Base-by-base conservation (phyloP, 2,888 invertebrate species). In the Bedellia somnulentella region DNA sequence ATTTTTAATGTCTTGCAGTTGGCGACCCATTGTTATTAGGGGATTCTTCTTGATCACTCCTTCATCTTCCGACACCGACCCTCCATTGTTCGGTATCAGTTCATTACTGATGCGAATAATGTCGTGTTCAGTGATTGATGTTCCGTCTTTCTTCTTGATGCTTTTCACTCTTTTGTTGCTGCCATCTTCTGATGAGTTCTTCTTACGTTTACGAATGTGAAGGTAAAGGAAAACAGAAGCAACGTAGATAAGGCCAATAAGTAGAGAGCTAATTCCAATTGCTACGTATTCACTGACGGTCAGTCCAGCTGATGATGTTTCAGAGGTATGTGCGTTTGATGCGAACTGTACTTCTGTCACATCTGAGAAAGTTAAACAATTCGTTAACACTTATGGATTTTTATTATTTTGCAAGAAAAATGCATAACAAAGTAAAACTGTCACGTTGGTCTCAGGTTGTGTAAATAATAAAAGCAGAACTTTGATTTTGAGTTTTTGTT, bases 211-310 rank as follows among this genome's bases (percentile, higher is more conserved):
- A 44, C 87, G 80, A 39, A 89, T 81, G 52, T 89, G 88, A 26
- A 93, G 57, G 51, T 90, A 93, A 9, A 92, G 77, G 36, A 90
- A 86, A 13, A 92, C 88, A 4, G 91, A 91, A 1, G 89, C 87
- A 11, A 92, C 87, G 58, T 93, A 93, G 43, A 92, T 87, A 17
- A 92, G 76, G 1, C 90, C 91, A n/a, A 93, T 71, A n/a, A 92
- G 73, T 11, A 92, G 75, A 11, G 91, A 88, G 44, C 89, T 89
- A 27, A 90, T 80, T 16, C 88, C 92, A 34, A 93, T 90, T 1
- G 89, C 89, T 12, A 90, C 81, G 47, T 91, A 91, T 62, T 92
- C 91, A 6, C 85, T 80, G 9, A 85, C 77, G 14, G 83, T 81
- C 34, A 91, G 77, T 26, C 87, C 85, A 27, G 80, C 75, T 16